These are phyloP conservation scores for Panthera leo DNA, from an alignment of 2,113 vertebrate genomes.

Conservation along the genomic window DNA sequence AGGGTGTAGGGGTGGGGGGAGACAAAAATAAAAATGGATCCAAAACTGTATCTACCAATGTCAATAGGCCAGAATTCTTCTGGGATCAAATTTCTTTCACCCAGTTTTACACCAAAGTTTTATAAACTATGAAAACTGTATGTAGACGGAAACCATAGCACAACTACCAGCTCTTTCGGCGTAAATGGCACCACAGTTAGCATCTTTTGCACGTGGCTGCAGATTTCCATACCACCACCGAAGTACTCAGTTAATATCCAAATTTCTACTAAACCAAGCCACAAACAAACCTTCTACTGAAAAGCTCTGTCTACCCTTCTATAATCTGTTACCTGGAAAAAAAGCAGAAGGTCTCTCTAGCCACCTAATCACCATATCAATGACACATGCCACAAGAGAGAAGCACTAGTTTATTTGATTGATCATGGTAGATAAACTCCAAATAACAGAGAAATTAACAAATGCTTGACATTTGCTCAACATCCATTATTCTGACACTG, in stretches of 20 bases:
- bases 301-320: constrained; percentile 73
- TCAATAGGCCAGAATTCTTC: background rate
- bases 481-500: constrained; percentile 99
- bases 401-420: constrained; percentile 93
- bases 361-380: constrained; percentile 99
- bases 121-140: constrained; percentile 41
- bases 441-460: constrained; percentile 99
- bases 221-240: constrained; percentile 18
- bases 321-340: constrained; percentile 87
- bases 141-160: background rate
- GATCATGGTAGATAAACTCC: constrained; percentile 99
- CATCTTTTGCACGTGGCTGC: background rate
- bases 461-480: constrained; percentile 99
- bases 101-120: constrained; percentile 37
- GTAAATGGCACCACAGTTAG: background rate
- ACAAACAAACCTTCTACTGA: constrained; percentile 76
- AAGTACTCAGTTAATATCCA: constrained; percentile 75
- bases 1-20: background rate
- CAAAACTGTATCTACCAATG: constrained; percentile 15
- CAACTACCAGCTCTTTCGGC: background rate
- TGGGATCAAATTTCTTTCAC: background rate
- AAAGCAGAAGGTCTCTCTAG: constrained; percentile 91
- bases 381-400: constrained; percentile 98
- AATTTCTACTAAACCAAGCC: constrained; percentile 78
- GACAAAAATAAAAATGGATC: constrained; percentile 46